A percentile compares a stretch with the other conserved stretches of the same genome.
phyloP scores from a whole-genome alignment of 2,888 invertebrate genomes.

The Gerris lacustris region DNA sequence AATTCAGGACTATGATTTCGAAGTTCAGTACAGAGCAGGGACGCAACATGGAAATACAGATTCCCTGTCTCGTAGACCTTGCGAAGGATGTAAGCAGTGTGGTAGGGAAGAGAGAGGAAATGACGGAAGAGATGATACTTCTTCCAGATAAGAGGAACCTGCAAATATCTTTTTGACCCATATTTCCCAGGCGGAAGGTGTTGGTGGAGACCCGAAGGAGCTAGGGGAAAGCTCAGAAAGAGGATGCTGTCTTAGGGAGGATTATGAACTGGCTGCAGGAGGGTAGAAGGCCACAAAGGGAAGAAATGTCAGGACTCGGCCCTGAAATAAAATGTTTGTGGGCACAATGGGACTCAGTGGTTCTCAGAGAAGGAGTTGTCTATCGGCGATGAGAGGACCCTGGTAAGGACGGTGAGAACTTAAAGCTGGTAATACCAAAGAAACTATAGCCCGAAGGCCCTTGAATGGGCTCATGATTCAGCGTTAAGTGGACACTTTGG shows the following conservation, averaged over 20 bases:
- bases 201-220: no score
- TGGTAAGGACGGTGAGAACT: no score
- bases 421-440: no score
- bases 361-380: constrained; percentile 10
- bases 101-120: no score
- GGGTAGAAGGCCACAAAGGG: constrained; percentile 1
- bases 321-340: constrained; percentile 5
- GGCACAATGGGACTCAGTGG: constrained; percentile 21
- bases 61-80: constrained; percentile 28
- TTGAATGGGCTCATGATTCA: no score
- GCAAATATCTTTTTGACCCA: background rate
- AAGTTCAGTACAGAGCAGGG: constrained; percentile 29
- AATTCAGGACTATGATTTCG: constrained; percentile 31
- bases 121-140: no score
- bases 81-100: constrained; percentile 1
- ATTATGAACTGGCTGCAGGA: background rate
- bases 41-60: constrained; percentile 28
- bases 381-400: background rate
- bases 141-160: no score
- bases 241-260: background rate
- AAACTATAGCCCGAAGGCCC: no score
- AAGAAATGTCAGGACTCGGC: background rate
- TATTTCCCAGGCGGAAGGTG: constrained; percentile 7
- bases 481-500: no score
- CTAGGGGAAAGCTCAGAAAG: background rate